Conservation (phyloP, 2,888 invertebrate genomes). For the Eristalis arbustorum region DNA sequence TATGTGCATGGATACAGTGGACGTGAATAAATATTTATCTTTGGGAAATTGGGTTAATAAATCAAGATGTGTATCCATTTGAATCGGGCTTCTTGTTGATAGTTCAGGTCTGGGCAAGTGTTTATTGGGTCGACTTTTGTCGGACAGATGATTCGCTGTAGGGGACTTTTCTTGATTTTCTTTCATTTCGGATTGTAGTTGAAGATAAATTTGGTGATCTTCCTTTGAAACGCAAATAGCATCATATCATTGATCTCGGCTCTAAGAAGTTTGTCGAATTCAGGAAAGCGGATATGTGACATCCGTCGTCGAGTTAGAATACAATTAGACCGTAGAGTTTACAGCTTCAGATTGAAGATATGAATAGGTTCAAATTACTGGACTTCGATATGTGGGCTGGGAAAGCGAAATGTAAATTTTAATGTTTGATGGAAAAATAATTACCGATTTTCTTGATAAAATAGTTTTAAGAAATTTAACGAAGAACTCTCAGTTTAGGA, state of each 20-base stretch:
- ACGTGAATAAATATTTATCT: slow-evolving; percentile 39
- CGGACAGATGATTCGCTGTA: slow-evolving; percentile 24
- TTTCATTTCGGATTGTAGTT: neutral
- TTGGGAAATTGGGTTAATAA: slow-evolving; percentile 21
- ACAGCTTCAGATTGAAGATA: neutral
- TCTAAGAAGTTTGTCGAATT: neutral
- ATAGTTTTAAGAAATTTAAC: neutral
- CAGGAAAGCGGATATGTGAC: neutral
- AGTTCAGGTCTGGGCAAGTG: neutral
- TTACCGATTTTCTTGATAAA: neutral
- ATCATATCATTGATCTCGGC: neutral
- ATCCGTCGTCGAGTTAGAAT: neutral
- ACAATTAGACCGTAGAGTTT: neutral
- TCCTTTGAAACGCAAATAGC: neutral
- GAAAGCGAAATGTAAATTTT: neutral
- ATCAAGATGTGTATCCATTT: slow-evolving; percentile 17
- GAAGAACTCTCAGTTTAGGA: no score
- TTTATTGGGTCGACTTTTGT: slow-evolving; percentile 26
- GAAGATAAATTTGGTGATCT: neutral
- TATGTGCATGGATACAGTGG: neutral
- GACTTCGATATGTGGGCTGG: no score
- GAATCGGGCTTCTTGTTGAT: slow-evolving; percentile 13
- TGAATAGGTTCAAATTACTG: neutral
- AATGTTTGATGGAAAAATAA: neutral
- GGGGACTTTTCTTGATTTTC: neutral